A percentile compares a stretch with the other conserved stretches of the same genome.
Evolutionary conservation across 2,888 invertebrate genomes (phyloP).

Genomic region (Luffia ferchaultella): DNA sequence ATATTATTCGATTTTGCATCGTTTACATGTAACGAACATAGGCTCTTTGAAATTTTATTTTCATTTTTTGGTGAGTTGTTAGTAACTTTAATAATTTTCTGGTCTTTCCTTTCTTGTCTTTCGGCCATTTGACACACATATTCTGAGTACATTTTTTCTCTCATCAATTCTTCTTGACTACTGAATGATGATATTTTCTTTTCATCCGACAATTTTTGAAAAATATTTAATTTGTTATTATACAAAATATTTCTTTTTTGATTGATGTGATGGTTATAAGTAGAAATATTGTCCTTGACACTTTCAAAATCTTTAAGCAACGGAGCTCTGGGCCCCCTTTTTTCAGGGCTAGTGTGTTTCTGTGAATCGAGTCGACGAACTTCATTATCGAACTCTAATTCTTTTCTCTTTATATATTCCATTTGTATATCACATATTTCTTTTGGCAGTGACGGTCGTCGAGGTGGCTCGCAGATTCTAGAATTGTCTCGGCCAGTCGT

Average conservation of each 20-base stretch:
- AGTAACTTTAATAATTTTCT: constrained; percentile 83
- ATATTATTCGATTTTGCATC: constrained; percentile 54
- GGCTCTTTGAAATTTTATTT: constrained; percentile 39
- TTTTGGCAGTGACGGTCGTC: constrained; percentile 70
- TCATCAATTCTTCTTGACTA: constrained; percentile 76
- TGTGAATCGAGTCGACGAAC: constrained; percentile 69
- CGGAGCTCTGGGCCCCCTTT: constrained; percentile 41
- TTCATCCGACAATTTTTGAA: constrained; percentile 17
- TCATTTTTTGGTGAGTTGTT: constrained; percentile 41
- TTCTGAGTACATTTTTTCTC: constrained; percentile 86
- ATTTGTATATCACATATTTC: constrained; percentile 71
- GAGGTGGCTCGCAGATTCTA: constrained; percentile 21
- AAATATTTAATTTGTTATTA: constrained; percentile 21
- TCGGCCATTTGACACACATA: constrained; percentile 82
- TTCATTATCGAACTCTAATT: constrained; percentile 72
- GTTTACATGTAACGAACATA: constrained; percentile 35
- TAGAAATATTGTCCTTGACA: constrained; percentile 24
- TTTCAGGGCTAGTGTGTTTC: constrained; percentile 28
- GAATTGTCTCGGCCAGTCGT: constrained; percentile 30
- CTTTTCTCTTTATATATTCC: constrained; percentile 72
- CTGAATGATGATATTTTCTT: constrained; percentile 50
- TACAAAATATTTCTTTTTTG: constrained; percentile 50
- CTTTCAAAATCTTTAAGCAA: constrained; percentile 41
- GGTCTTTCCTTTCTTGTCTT: constrained; percentile 78
- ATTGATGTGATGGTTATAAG: constrained; percentile 45